These are phyloP conservation scores for Leptopterna dolabrata DNA, from an alignment of 2,888 invertebrate species.

Conservation along the genomic window DNA sequence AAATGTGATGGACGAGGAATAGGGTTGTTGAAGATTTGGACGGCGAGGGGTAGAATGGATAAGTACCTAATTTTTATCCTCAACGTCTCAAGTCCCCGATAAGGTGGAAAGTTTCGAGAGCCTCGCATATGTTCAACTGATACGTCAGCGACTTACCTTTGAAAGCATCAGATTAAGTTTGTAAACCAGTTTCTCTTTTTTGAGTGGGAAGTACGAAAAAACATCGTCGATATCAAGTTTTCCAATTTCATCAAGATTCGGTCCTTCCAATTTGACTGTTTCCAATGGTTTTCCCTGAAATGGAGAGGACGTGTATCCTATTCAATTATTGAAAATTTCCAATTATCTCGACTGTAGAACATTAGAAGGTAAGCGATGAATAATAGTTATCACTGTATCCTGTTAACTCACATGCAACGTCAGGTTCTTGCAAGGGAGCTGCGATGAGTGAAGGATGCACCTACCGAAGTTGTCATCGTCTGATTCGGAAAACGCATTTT, in stretches of 20 bases:
- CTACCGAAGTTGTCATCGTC: conserved; percentile 90
- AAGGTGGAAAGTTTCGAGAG: too few species aligned
- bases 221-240: neutral
- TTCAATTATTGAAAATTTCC: too few species aligned
- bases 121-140: too few species aligned
- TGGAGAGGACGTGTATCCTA: too few species aligned
- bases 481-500: conserved; percentile 83
- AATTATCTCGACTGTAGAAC: too few species aligned
- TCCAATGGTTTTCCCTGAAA: conserved; percentile 4
- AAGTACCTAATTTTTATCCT: too few species aligned
- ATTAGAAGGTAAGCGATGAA: neutral
- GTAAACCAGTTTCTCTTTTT: conserved; percentile 74
- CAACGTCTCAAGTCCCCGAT: too few species aligned
- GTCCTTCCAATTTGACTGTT: neutral
- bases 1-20: too few species aligned
- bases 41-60: too few species aligned
- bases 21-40: too few species aligned
- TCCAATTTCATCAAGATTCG: neutral
- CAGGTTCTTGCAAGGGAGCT: conserved; percentile 71
- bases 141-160: too few species aligned
- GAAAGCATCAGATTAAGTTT: conserved; percentile 79
- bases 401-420: conserved; percentile 20
- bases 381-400: neutral
- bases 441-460: conserved; percentile 81
- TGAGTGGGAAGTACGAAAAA: conserved; percentile 76